Percentiles rank a stretch among this genome's conserved stretches.
Evolutionary conservation across 2,113 vertebrate species (phyloP).

Genomic region (Phylloscopus whistleri): DNA sequence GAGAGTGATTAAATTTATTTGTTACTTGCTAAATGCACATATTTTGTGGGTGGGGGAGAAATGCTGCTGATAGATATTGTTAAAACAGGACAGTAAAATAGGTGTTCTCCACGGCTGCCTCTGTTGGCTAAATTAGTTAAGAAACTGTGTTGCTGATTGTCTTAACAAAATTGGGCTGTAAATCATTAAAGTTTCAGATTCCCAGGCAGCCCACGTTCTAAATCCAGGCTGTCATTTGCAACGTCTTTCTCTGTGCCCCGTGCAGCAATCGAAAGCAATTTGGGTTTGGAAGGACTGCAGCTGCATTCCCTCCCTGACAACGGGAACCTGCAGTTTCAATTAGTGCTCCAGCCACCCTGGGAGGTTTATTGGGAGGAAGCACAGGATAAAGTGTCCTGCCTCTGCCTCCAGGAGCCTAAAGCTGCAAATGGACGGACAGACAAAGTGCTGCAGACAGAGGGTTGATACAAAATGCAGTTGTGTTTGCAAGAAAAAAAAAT

Average conservation of each 20-base stretch:
- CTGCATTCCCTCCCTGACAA: background rate
- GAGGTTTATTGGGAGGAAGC: background rate
- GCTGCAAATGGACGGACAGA: background rate
- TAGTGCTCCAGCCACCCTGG: background rate
- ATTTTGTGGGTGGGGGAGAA: background rate
- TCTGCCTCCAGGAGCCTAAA: background rate
- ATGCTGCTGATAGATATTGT: background rate
- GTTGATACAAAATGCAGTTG: background rate
- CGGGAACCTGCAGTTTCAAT: background rate
- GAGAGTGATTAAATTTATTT: background rate
- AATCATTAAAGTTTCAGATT: background rate
- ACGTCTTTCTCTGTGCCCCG: background rate
- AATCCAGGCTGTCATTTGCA: background rate
- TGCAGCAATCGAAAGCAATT: background rate
- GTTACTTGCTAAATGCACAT: background rate
- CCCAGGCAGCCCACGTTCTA: background rate
- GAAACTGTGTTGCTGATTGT: background rate
- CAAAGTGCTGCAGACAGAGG: background rate
- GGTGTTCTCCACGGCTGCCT: background rate
- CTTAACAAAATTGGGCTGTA: background rate
- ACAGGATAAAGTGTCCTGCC: background rate
- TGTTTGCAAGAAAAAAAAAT: background rate
- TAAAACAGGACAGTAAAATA: background rate
- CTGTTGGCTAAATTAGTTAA: background rate
- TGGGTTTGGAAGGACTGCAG: background rate